Conservation (phyloP, 2,888 invertebrate genomes). For the Drosophila helvetica region DNA sequence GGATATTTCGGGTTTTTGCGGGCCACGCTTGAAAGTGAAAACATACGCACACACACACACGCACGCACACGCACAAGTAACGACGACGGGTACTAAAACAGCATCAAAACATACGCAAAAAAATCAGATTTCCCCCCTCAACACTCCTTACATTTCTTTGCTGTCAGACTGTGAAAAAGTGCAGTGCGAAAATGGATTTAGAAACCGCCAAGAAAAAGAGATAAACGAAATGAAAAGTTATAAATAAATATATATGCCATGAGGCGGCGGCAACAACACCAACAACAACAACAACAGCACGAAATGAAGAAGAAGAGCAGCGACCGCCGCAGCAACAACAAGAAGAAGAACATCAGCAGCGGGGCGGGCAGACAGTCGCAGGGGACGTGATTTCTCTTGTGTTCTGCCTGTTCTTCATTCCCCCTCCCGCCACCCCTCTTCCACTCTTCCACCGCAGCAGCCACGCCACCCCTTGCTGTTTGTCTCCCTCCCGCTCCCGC, state of each 20-base stretch:
- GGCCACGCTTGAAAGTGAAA: constrained; percentile 58
- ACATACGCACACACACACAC: constrained; percentile 18
- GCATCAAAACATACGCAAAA: constrained; percentile 17
- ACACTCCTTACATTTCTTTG: neutral
- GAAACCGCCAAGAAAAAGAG: constrained; percentile 47
- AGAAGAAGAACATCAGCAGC: constrained; percentile 32
- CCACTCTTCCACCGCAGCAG: constrained; percentile 43
- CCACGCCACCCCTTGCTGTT: constrained; percentile 21
- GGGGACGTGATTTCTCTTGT: constrained; percentile 78
- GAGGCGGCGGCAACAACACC: constrained; percentile 24
- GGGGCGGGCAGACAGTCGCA: constrained; percentile 50
- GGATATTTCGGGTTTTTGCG: constrained; percentile 11
- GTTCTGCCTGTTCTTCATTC: constrained; percentile 52
- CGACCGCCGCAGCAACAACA: constrained; percentile 6
- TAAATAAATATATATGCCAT: constrained; percentile 78
- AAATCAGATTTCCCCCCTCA: neutral
- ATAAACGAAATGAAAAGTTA: constrained; percentile 79
- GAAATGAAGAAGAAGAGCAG: constrained; percentile 7
- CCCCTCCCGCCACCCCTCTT: constrained; percentile 1
- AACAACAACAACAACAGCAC: constrained; percentile 18
- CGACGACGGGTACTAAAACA: constrained; percentile 26
- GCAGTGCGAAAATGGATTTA: constrained; percentile 29
- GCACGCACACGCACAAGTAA: constrained; percentile 17
- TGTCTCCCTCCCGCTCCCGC: constrained; percentile 4
- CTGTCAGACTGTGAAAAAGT: constrained; percentile 20